These are phyloP conservation scores for Anabacerthia variegaticeps DNA, from an alignment of 2,797 vertebrate species.

Conservation along the genomic window DNA sequence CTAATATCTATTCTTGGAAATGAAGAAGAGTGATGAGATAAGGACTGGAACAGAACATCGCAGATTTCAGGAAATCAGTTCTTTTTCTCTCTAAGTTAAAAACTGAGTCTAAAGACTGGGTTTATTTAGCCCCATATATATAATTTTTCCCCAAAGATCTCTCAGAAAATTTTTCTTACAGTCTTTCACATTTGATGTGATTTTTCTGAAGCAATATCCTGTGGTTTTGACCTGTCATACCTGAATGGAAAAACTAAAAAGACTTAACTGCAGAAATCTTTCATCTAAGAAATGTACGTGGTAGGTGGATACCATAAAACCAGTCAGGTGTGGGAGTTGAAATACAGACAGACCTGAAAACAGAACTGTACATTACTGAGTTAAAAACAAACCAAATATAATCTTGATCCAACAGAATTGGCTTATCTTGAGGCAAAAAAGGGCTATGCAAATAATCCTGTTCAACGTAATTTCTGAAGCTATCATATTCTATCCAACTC, in stretches of 20 bases:
- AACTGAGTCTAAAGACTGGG: not conserved
- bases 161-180: not conserved
- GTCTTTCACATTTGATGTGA: not conserved
- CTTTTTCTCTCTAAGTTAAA: conserved; percentile 4
- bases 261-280: not conserved
- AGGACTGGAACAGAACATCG: conserved; percentile 1
- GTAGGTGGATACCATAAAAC: not conserved
- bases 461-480: not conserved
- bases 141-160: not conserved
- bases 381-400: conserved; percentile 5
- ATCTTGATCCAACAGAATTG: not conserved
- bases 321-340: conserved; percentile 29
- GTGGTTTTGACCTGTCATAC: not conserved
- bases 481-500: not conserved
- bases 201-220: not conserved
- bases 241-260: conserved; percentile 25
- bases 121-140: not conserved
- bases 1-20: conserved; percentile 45
- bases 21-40: conserved; percentile 25
- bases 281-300: not conserved
- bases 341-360: not conserved
- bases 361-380: not conserved
- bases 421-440: not conserved
- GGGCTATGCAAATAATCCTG: not conserved
- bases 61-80: conserved; percentile 21